phyloP scores from a whole-genome alignment of 2,113 vertebrate genomes.

The Gallinago undulata region DNA sequence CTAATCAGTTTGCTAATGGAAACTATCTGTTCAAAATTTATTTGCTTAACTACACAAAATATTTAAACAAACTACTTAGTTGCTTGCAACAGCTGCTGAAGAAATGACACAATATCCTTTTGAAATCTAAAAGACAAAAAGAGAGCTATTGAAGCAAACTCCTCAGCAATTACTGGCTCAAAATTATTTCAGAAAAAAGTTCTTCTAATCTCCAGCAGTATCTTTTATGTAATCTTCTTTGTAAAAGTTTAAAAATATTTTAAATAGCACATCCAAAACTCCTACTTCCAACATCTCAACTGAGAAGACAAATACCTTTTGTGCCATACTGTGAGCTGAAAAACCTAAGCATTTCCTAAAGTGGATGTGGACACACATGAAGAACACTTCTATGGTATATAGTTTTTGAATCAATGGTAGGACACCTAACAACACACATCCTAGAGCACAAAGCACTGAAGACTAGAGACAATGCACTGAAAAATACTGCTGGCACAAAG shows the following conservation, averaged over 20 bases:
- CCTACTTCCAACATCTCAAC: not conserved
- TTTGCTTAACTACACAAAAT: slow-evolving; percentile 37
- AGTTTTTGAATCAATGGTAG: not conserved
- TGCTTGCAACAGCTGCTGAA: slow-evolving; percentile 7
- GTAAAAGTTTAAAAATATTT: slow-evolving; percentile 22
- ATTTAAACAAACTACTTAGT: slow-evolving; percentile 25
- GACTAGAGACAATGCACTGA: not conserved
- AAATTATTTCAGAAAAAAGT: slow-evolving; percentile 15
- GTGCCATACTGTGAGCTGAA: not conserved
- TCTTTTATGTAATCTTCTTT: slow-evolving; percentile 19
- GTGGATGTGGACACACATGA: not conserved
- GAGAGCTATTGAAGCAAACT: not conserved
- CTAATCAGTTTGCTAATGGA: slow-evolving; percentile 22
- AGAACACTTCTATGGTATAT: not conserved
- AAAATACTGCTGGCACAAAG: not conserved
- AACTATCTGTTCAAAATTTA: not conserved
- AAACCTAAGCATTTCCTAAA: not conserved
- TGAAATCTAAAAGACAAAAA: slow-evolving; percentile 14
- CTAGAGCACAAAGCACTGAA: not conserved
- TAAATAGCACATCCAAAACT: not conserved
- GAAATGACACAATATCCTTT: slow-evolving; percentile 1
- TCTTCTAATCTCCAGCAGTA: not conserved
- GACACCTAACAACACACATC: not conserved
- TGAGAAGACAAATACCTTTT: not conserved
- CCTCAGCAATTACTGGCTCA: not conserved